These are phyloP conservation scores for Tachypleus tridentatus DNA, from an alignment of 1,140 invertebrate genomes.

Conservation along the genomic window DNA sequence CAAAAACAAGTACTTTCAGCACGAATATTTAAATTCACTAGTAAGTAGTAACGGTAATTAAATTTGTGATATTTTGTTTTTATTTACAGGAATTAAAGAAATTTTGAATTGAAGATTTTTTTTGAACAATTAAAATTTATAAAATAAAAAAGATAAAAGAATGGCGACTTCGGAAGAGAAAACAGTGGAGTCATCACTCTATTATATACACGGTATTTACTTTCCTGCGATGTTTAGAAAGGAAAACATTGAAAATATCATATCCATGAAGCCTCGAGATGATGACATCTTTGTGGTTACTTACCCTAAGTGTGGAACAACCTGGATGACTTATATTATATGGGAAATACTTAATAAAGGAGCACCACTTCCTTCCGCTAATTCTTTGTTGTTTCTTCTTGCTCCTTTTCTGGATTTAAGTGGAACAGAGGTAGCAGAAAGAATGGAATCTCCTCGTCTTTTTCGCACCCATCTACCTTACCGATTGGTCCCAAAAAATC, in stretches of 20 bases:
- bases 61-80: no score
- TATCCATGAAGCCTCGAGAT: constrained; percentile 12
- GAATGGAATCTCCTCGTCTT: neutral
- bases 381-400: neutral
- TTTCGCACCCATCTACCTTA: neutral
- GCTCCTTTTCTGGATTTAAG: neutral
- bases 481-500: constrained; percentile 4
- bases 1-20: no score
- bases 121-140: no score
- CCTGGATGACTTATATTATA: constrained; percentile 18
- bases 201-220: no score
- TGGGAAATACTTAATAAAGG: constrained; percentile 4
- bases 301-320: constrained; percentile 23
- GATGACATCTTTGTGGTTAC: constrained; percentile 17
- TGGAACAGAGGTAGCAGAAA: neutral
- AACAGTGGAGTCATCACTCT: no score
- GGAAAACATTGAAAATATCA: neutral
- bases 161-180: no score
- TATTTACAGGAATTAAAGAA: no score
- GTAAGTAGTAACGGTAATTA: no score
- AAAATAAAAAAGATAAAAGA: no score
- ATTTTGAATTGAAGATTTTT: no score
- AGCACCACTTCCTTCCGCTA: neutral
- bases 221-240: neutral
- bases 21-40: no score